phyloP scores from a whole-genome alignment of 2,888 invertebrate genomes.

The Lamproptera curius region DNA sequence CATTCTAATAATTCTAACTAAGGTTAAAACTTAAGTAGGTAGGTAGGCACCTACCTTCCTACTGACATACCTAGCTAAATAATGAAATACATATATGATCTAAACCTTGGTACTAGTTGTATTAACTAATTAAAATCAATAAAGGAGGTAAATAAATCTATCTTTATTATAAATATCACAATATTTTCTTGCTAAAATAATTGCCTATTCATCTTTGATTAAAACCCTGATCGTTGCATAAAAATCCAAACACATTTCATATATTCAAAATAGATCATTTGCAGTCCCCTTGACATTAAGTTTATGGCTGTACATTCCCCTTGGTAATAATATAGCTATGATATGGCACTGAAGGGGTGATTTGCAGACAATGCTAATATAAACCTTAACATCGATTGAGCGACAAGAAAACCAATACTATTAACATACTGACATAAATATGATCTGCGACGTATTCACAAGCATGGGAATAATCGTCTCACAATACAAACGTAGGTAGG shows the following conservation, averaged over 20 bases:
- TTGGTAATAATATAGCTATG: background rate
- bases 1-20: no score
- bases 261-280: background rate
- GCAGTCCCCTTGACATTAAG: background rate
- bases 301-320: background rate
- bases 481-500: background rate
- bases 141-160: no score
- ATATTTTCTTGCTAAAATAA: no score
- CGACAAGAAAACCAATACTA: background rate
- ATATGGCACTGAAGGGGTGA: background rate
- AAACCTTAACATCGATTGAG: background rate
- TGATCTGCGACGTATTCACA: background rate
- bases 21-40: no score
- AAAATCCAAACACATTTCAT: background rate
- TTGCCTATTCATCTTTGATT: no score
- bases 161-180: no score
- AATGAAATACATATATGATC: no score
- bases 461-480: background rate
- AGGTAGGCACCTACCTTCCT: no score
- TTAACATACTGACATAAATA: background rate
- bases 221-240: no score
- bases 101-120: no score
- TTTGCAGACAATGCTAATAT: background rate
- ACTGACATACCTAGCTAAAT: no score
- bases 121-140: no score